Base-by-base conservation (phyloP, 2,888 invertebrate genomes). In the Epistrophe eligans region DNA sequence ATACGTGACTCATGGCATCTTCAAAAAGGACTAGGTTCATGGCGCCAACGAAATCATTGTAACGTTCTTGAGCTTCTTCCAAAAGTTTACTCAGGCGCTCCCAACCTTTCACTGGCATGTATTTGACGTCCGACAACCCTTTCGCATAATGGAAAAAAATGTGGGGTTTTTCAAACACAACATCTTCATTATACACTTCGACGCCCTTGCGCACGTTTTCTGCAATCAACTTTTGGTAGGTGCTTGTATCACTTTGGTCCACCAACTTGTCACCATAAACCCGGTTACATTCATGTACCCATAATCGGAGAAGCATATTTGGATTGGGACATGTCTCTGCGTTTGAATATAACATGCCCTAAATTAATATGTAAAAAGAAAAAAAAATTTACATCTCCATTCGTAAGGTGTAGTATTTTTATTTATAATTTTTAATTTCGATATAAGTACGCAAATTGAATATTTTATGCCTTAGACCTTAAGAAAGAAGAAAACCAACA, bases 21-120 rank as follows among this genome's bases (percentile, higher is more conserved):
- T 98, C 98, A 91, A 99, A 99, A 10, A 99, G 95, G 4, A 99
- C 98, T 80, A 99, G 93, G 93, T 98, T 98, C 97, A 99, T 98
- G 0, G 97, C 96, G 2, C 98, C 96, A 10, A 97, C 95, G 88
- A 98, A 94, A 90, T 99, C 99, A 91, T 99, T 98, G 91, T 99
- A 99, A 19, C 95, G 95, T 4, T 95, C 94, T 72, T 98, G 94
- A 0, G 98, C 97, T 89, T 98, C 98, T 8, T 95, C 94, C 1
- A 99, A 93, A 52, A 98, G 93, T 89, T 95, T 95, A 88, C 95
- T 95, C 17, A 99, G 94, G 2, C 95, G 95, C 0, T 93, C 90
- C 96, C 97, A 97, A 84, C 95, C 95, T 32, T 92, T 93, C 38
- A 98, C 96, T 0, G 96, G 96, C 93, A 97, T 95, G 91, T 99